A percentile compares a stretch with the other conserved stretches of the same genome.
Conservation (phyloP, 2,888 invertebrate genomes). For the Camponotus fellah region DNA sequence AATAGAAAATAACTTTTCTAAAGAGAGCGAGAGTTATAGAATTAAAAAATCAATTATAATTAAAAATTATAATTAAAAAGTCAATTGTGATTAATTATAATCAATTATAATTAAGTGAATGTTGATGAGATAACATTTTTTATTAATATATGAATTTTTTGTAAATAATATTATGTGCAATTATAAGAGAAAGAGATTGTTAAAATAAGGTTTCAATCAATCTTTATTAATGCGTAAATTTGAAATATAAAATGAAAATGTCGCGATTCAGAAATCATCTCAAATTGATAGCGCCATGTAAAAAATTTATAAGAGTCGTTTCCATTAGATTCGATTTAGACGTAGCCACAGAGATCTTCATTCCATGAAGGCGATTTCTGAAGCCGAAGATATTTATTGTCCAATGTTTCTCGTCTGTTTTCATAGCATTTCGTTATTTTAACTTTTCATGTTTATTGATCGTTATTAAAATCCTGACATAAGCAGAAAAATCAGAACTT, state of each 20-base stretch:
- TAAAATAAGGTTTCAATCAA: not conserved
- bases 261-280: not conserved
- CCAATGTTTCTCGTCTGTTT: not conserved
- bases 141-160: not conserved
- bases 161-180: not conserved
- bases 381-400: conserved; percentile 17
- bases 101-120: not conserved
- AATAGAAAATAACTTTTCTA: not conserved
- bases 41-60: not conserved
- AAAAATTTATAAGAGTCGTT: not conserved
- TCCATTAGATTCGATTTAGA: conserved; percentile 26
- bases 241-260: not conserved
- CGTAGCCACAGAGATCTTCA: not conserved
- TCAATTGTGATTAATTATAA: no score
- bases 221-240: not conserved
- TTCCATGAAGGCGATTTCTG: conserved; percentile 1
- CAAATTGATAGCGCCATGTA: not conserved
- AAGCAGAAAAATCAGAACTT: not conserved
- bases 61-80: not conserved
- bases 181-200: not conserved
- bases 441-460: not conserved
- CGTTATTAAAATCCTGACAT: not conserved
- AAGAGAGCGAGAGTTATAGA: not conserved
- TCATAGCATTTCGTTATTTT: conserved; percentile 9
- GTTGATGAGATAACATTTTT: not conserved